phyloP scores from a whole-genome alignment of 2,888 invertebrate genomes.

The Agonopterix alstromeriana region DNA sequence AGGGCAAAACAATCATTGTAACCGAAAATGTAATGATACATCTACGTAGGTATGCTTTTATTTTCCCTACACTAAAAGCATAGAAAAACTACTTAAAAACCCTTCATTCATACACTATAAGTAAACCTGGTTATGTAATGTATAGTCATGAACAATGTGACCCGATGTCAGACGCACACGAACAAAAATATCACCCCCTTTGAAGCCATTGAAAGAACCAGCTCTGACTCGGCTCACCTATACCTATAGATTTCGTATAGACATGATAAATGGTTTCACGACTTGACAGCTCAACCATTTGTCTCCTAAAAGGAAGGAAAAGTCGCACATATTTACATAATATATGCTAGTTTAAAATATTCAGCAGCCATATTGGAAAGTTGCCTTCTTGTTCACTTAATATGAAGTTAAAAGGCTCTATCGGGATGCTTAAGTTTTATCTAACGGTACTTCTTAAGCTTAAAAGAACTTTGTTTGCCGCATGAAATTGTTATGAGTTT shows the following conservation, averaged over 20 bases:
- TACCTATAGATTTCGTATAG: constrained; percentile 4
- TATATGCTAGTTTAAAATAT: constrained; percentile 13
- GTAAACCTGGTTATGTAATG: not conserved
- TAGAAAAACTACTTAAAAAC: too few relatives aligned
- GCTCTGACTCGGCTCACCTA: not conserved
- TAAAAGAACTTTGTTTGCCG: constrained; percentile 1
- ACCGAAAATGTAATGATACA: too few relatives aligned
- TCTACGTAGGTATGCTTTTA: too few relatives aligned
- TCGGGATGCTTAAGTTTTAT: not conserved
- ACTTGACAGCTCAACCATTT: constrained; percentile 9
- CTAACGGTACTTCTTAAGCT: constrained; percentile 2
- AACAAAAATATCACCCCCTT: constrained; percentile 2
- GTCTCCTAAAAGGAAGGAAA: constrained; percentile 28
- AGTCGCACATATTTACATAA: constrained; percentile 49
- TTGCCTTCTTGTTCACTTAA: constrained; percentile 2
- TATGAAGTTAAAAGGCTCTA: constrained; percentile 17
- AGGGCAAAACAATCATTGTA: too few relatives aligned
- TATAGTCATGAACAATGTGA: not conserved
- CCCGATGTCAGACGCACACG: not conserved
- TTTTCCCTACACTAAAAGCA: too few relatives aligned
- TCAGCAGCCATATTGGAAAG: too few relatives aligned
- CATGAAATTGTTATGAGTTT: too few relatives aligned
- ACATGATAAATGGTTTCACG: constrained; percentile 9
- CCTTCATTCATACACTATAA: too few relatives aligned
- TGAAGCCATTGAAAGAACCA: not conserved